Conservation (phyloP, 2,797 vertebrate genomes). For the Hippopotamyrus pictus region DNA sequence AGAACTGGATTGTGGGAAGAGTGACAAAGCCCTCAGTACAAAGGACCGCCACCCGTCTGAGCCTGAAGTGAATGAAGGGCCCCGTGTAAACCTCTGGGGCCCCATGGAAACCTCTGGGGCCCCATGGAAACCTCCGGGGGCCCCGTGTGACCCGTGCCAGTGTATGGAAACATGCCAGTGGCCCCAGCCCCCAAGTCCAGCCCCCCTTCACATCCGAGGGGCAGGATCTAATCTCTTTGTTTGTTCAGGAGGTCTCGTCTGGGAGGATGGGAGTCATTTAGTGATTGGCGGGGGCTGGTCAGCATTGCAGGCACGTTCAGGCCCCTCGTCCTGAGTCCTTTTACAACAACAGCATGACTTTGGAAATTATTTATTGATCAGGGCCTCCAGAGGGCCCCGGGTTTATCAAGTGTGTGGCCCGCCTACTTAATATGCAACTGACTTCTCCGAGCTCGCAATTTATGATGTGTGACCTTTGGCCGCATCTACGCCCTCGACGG, state of each 20-base stretch:
- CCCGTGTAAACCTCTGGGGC: no score
- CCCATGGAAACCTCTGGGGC: neutral
- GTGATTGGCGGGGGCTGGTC: constrained; percentile 26
- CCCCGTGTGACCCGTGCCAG: neutral
- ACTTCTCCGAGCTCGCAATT: neutral
- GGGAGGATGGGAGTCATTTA: constrained; percentile 42
- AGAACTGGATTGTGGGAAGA: neutral
- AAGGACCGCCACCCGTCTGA: neutral
- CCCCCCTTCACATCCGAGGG: constrained; percentile 40
- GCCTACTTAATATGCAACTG: constrained; percentile 8
- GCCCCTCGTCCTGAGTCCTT: neutral
- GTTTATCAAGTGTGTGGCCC: constrained; percentile 20
- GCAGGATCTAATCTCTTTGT: constrained; percentile 41
- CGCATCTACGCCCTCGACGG: neutral
- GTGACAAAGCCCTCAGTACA: neutral
- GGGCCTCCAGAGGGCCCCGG: neutral
- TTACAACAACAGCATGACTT: neutral
- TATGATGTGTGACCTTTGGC: neutral
- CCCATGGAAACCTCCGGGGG: neutral
- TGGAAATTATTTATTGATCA: constrained; percentile 28
- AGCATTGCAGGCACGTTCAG: constrained; percentile 8
- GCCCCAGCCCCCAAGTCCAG: neutral
- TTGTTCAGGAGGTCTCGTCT: constrained; percentile 24
- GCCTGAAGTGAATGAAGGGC: constrained; percentile 11
- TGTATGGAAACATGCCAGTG: neutral